Evolutionary conservation across 2,888 invertebrate genomes (phyloP), one percentile per base, ranked within the genome.

Genomic region (Habroteleia sp.): DNA sequence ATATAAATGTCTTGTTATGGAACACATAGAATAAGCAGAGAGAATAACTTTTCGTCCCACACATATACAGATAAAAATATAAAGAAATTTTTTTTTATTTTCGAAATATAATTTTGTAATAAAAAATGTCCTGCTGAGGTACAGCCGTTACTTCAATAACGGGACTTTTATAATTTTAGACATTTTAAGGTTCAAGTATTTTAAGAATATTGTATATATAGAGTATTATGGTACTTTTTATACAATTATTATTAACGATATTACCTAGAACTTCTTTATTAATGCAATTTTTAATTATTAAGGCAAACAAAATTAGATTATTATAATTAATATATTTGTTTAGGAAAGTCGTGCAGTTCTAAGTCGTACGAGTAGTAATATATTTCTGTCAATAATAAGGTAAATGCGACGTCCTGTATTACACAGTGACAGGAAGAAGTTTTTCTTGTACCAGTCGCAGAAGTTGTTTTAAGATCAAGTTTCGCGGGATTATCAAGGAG

Each of bases 381-480:
- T 68, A 68, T 68, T 68, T 68, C 23, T 7, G 33, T 41, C 37
- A 60, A 69, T 69, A 69, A 50, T 52, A 60, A 42, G 50, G 69
- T 27, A 62, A 62, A 62, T 48, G 62, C 46, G 60, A 10, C 52
- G 31, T 52, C 11, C 52, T 29, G 29, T 50, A 54, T 54, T n/a
- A n/a, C n/a, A n/a, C 46, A 11, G 52, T 8, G 62, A 62, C 46
- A 62, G 71, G 25, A 71, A 44, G 44, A 39, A 54, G 41, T 69
- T 58, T 44, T 60, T 60, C 33, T 42, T 8, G 11, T 13, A 35
- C 54, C 17, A 41, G 48, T 39, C 35, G 14, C 71, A 63, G 56
- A 62, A 71, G 71, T 71, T 54, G 71, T 54, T 71, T 52, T 31
- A 41, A 72, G 54, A 72, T 72, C 71, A 56, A 72, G 71, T 72